Evolutionary conservation across 2,888 invertebrate species (phyloP), one percentile per base, ranked within the genome.

Genomic region (Conchocele bisecta): DNA sequence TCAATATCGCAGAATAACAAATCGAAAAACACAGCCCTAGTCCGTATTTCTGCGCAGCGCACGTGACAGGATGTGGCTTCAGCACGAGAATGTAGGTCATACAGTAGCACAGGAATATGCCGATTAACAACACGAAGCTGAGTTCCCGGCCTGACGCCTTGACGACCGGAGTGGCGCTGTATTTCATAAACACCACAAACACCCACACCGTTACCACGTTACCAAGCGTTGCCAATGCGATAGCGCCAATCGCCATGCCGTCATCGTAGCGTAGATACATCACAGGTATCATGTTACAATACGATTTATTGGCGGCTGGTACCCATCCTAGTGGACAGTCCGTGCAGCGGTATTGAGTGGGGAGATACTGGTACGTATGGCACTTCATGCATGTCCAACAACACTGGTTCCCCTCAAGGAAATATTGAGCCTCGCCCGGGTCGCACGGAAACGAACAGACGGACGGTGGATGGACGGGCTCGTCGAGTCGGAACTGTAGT

Each of bases 181-280:
- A 88, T 51, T 78, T 71, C 3, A 90, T 63, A 77, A 92, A 92
- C n/a, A 92, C 87, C 39, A 85, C 63, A 57, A 89, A 82, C 3
- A 91, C 90, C 59, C 87, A 88, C 3, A 79, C 42, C 0, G 92
- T 91, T 2, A 87, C 73, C n/a, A 87, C 46, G 46, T 92, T 88
- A 15, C 92, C 92, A 0, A 90, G 65, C 0, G 88, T 81, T 4
- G 92, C 86, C 60, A 92, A 90, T 11, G 95, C 94, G 96, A 98
- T 96, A 13, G 97, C 97, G 0, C 96, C 97, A 70, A 98, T 97
- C 4, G 97, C 97, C 95, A 97, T 96, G 51, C 95, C 95, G 75
- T 96, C 96, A 89, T 83, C 87, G 70, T 88, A 89, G 53, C 13
- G 95, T 94, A 92, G 87, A 72, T 91, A 91, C 20, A 84, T 83